Percentiles rank a stretch among this genome's conserved stretches.
Conservation (phyloP, 2,113 vertebrate species). For the Microcebus jonahi region DNA sequence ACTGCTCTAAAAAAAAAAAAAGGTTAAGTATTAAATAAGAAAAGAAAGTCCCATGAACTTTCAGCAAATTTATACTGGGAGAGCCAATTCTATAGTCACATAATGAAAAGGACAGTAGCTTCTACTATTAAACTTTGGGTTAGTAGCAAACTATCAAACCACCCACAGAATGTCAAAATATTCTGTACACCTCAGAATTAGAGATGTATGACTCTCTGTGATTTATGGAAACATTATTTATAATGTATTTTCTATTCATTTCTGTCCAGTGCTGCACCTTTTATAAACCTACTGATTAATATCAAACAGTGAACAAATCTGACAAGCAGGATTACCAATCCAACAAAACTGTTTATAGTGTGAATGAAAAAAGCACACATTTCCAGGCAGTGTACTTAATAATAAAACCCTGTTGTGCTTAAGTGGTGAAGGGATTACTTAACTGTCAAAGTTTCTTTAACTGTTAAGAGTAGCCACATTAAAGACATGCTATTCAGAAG, state of each 20-base stretch:
- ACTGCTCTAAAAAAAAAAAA: not conserved
- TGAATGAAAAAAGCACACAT: slow-evolving; percentile 86
- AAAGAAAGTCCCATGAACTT: not conserved
- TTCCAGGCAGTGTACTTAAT: slow-evolving; percentile 88
- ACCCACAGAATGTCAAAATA: slow-evolving; percentile 77
- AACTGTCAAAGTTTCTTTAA: slow-evolving; percentile 88
- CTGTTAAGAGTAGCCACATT: slow-evolving; percentile 86
- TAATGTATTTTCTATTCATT: slow-evolving; percentile 83
- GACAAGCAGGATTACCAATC: slow-evolving; percentile 90
- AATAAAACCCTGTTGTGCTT: slow-evolving; percentile 88
- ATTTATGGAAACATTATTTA: slow-evolving; percentile 84
- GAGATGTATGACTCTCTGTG: slow-evolving; percentile 58
- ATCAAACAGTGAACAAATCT: slow-evolving; percentile 88
- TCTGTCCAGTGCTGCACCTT: slow-evolving; percentile 85
- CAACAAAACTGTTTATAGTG: slow-evolving; percentile 90
- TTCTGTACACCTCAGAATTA: slow-evolving; percentile 63
- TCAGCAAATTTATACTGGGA: slow-evolving; percentile 7
- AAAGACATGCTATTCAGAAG: slow-evolving; percentile 84
- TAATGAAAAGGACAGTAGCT: slow-evolving; percentile 63
- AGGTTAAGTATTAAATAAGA: not conserved
- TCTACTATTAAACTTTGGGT: slow-evolving; percentile 59
- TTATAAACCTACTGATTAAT: slow-evolving; percentile 91
- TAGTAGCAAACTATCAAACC: slow-evolving; percentile 73
- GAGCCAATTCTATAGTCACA: not conserved
- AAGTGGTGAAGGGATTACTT: slow-evolving; percentile 88